Evolutionary conservation across 2,797 vertebrate species (phyloP), one percentile per base, ranked within the genome.

Genomic region (Coendou prehensilis): DNA sequence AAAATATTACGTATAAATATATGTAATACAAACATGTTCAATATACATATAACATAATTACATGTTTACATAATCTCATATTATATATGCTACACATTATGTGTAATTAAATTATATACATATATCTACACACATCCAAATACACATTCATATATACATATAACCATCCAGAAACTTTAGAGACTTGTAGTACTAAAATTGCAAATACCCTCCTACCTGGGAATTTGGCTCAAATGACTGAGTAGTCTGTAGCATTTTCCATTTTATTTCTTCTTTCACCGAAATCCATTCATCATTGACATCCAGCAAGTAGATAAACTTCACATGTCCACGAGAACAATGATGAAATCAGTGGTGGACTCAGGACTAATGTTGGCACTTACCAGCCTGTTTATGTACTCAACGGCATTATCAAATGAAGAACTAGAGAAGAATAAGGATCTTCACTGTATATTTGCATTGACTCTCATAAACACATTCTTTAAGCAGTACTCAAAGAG

Each of bases 241-340:
- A 93, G 45, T 37, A 75, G 50, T 67, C 61, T 89, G 20, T 33
- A 54, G 63, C 41, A 91, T 87, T 93, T 96, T 82, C 41, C 18
- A 83, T 57, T 89, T 90, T 85, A 85, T 87, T 82, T 89, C 37
- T 84, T 93, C 50, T 69, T 83, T 83, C 33, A 81, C 14, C 67
- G 23, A 91, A 84, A 93, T 76, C 33, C n/a, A 85, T 28, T 80
- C 23, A 90, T 33, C 54, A 71, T 6, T 87, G 81, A 82, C 59
- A 82, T 79, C n/a, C 23, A 37, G 47, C 50, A 63, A 52, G 50
- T 33, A 93, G 78, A 45, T 79, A 87, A 83, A 17, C 33, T 96
- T 94, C 87, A 87, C 3, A 41, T 87, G 22, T 80, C 50, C 33
- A 84, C 45, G 56, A 91, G 79, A 95, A 88, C 83, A 91, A 37